Conservation (phyloP, 2,888 invertebrate species). For the Halocaridina rubra region DNA sequence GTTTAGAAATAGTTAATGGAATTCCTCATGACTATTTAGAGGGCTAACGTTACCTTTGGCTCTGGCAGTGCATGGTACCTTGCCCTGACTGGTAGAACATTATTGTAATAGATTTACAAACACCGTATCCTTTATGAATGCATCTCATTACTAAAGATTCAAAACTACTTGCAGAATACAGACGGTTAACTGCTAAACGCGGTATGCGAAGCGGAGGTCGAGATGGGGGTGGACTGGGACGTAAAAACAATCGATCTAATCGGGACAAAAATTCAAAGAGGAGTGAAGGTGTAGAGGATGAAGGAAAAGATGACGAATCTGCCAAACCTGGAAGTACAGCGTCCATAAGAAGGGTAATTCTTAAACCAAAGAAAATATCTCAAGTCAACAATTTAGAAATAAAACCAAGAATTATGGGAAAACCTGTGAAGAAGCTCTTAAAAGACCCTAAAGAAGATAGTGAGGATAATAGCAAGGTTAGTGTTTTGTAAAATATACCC, state of each 20-base stretch:
- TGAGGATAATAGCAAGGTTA: conserved; percentile 15
- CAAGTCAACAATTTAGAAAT: conserved; percentile 42
- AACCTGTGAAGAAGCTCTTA: conserved; percentile 32
- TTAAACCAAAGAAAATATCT: conserved; percentile 42
- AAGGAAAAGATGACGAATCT: not conserved
- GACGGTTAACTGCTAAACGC: conserved; percentile 25
- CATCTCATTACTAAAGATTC: too few relatives aligned
- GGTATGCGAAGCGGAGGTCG: conserved; percentile 19
- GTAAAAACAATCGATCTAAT: not conserved
- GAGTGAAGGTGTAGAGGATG: conserved; percentile 7
- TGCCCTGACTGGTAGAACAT: too few relatives aligned
- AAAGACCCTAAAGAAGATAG: conserved; percentile 42
- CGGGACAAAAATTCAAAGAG: conserved; percentile 3
- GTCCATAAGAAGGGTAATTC: conserved; percentile 40
- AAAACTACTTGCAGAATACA: conserved; percentile 44
- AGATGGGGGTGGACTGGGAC: not conserved
- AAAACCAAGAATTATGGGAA: conserved; percentile 44
- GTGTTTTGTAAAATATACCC: too few relatives aligned
- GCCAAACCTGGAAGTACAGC: conserved; percentile 47
- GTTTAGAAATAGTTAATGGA: too few relatives aligned
- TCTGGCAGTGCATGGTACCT: too few relatives aligned
- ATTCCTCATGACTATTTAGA: too few relatives aligned
- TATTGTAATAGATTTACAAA: too few relatives aligned
- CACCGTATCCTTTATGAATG: too few relatives aligned
- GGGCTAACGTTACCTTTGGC: too few relatives aligned